Evolutionary conservation across 2,888 invertebrate species (phyloP).

Genomic region (Acleris cristana): DNA sequence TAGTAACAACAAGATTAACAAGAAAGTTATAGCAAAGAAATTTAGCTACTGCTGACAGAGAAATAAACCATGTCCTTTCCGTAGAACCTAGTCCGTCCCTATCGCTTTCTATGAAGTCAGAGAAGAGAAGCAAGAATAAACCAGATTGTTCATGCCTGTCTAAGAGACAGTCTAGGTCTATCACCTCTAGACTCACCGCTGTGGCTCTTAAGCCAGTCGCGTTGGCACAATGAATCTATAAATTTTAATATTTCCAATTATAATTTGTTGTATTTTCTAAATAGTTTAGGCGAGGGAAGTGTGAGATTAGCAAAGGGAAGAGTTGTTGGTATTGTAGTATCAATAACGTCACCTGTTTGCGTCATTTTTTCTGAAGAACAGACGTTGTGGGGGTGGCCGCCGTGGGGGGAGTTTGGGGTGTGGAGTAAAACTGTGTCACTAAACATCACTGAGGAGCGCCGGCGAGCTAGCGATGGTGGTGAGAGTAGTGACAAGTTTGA

Average conservation of each 20-base stretch:
- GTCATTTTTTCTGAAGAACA: conserved; percentile 96
- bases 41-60: conserved; percentile 8
- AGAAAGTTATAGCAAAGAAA: conserved; percentile 14
- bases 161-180: conserved; percentile 78
- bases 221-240: conserved; percentile 82
- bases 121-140: conserved; percentile 58
- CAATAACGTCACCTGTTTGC: conserved; percentile 86
- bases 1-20: neutral
- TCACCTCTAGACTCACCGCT: conserved; percentile 81
- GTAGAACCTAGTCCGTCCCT: conserved; percentile 26
- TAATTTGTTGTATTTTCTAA: conserved; percentile 5
- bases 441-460: conserved; percentile 94
- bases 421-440: conserved; percentile 92
- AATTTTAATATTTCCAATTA: conserved; percentile 48
- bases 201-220: conserved; percentile 82
- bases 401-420: conserved; percentile 64
- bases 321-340: neutral
- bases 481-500: conserved; percentile 88
- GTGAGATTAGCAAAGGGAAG: conserved; percentile 10
- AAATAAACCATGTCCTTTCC: conserved; percentile 19
- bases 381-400: conserved; percentile 78
- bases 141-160: conserved; percentile 65
- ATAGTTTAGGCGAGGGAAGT: neutral
- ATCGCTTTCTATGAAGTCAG: conserved; percentile 41
- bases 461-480: conserved; percentile 88